Evolutionary conservation across 2,113 vertebrate genomes (phyloP), one percentile per base, ranked within the genome.

Genomic region (Electrona antarctica): DNA sequence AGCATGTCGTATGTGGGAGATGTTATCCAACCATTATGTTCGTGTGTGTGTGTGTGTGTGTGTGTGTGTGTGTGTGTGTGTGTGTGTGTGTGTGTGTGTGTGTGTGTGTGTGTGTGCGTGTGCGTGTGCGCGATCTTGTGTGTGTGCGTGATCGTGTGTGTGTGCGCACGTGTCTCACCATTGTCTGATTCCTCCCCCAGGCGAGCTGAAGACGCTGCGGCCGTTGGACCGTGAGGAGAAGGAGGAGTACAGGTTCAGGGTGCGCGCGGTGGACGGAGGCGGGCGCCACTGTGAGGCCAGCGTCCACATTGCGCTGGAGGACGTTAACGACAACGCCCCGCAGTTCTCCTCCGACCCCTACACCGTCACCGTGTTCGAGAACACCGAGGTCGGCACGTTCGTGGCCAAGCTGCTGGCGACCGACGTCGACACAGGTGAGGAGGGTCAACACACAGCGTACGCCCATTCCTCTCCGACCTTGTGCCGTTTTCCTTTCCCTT

Each of bases 251-350:
- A 73, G 88, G 69, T 94, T 99, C 59, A 85, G 87, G 10, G 85
- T 97, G 78, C 94, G 93, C 67, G 98, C 97, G 4, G 87, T 95
- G 46, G 98, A 99, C 14, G 96, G 96, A 75, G 98, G 97, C 29
- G 96, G 97, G 0, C 93, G 94, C 5, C 97, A 91, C 91, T 99
- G 98, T 64, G 93, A 97, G 71, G 92, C 95, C 0, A 86, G 84
- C 51, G 11, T 99, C 52, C 90, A 94, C 89, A 90, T 99, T 59
- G 83, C 84, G 0, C 84, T 99, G 60, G 96, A 96, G 68, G 98
- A 99, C 29, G 90, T 96, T 76, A 99, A 99, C 55, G 98, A 99
- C 89, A 98, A 98, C 7, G 88, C 91, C 0, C 98, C 98, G 0
- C 94, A 94, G 69, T 99, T 98, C 81, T 89, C 94, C 4, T 87